Evolutionary conservation across 2,888 invertebrate species (phyloP).

Genomic region (Dusona sp.): DNA sequence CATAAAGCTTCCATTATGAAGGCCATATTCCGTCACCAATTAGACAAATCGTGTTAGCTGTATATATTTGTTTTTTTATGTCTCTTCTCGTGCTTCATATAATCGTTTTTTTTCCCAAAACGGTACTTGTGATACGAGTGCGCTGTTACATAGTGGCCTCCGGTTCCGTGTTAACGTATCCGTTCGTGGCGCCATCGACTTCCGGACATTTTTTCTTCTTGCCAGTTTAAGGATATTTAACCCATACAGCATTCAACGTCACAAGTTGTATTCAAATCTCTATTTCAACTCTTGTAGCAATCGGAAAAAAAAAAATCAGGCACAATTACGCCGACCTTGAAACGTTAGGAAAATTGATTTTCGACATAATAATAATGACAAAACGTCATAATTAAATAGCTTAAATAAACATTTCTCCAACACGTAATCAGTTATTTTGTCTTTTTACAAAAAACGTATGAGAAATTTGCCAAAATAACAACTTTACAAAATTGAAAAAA

Average conservation of each 20-base stretch:
- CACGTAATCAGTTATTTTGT: background rate
- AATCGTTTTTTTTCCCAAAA: slow-evolving; percentile 70
- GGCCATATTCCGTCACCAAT: slow-evolving; percentile 42
- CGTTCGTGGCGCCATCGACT: slow-evolving; percentile 44
- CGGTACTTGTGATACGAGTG: slow-evolving; percentile 70
- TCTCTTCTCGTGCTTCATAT: slow-evolving; percentile 36
- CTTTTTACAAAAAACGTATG: background rate
- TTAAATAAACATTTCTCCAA: background rate
- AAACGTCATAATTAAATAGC: background rate
- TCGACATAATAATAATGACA: background rate
- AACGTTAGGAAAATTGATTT: background rate
- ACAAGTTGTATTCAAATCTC: background rate
- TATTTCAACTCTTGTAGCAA: background rate
- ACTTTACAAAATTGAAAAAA: background rate
- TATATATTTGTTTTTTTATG: slow-evolving; percentile 67
- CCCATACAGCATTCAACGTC: background rate
- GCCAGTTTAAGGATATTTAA: background rate
- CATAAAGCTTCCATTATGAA: slow-evolving; percentile 57
- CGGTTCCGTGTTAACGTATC: slow-evolving; percentile 76
- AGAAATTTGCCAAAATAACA: too few relatives aligned
- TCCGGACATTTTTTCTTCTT: slow-evolving; percentile 20
- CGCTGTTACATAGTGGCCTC: slow-evolving; percentile 68
- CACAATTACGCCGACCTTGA: background rate
- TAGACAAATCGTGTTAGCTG: slow-evolving; percentile 48
- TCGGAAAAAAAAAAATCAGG: background rate